Percentiles rank a stretch among this genome's conserved stretches.
These are phyloP conservation scores for Neodiprion pinetum DNA, from an alignment of 1,140 invertebrate species.

Conservation along the genomic window DNA sequence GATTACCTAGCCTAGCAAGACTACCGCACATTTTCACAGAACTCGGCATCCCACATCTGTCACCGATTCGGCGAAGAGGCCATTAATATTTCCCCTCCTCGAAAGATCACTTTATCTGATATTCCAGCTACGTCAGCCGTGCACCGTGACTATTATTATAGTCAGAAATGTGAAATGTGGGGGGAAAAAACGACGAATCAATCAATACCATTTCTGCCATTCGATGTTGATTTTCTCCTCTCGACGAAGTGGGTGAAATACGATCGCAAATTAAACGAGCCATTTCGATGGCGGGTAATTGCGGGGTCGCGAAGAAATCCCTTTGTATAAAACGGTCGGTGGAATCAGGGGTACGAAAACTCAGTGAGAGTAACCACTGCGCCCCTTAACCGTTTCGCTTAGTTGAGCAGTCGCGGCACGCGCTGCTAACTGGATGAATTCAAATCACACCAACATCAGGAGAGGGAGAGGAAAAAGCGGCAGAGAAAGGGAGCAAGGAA, in stretches of 20 bases:
- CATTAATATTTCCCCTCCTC: neutral
- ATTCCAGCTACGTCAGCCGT: no score
- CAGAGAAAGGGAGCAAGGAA: no score
- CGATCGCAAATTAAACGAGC: no score
- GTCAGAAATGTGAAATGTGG: no score
- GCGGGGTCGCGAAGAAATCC: neutral
- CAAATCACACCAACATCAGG: slow-evolving; percentile 53
- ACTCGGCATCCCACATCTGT: neutral
- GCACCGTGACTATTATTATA: no score
- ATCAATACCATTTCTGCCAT: no score
- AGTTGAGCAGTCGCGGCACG: slow-evolving; percentile 53
- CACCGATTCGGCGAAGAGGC: neutral
- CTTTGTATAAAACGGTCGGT: neutral
- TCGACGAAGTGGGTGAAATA: no score
- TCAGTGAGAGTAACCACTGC: slow-evolving; percentile 42
- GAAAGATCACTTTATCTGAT: neutral
- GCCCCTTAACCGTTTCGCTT: slow-evolving; percentile 45
- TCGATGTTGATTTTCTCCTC: no score
- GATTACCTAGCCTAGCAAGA: neutral
- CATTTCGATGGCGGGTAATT: no score
- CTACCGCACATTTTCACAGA: neutral
- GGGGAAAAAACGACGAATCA: no score
- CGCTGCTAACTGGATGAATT: slow-evolving; percentile 60
- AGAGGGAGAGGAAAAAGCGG: slow-evolving; percentile 11
- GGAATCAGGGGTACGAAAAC: no score